Base-by-base conservation (phyloP, 2,888 invertebrate genomes). In the Pachycephus smyrnensis region DNA sequence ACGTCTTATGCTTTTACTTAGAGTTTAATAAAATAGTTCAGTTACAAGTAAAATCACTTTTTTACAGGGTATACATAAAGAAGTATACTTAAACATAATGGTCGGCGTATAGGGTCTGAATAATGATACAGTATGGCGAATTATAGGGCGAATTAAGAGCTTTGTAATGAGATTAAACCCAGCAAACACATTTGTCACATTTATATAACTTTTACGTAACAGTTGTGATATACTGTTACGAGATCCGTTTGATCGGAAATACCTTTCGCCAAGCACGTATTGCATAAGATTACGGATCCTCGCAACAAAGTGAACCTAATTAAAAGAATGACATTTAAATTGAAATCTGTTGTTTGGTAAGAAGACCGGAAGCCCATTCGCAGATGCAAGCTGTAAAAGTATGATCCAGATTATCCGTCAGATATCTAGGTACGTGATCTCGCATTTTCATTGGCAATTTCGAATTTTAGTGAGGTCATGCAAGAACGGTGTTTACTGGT, bases 401-500 rank as follows among this genome's bases (percentile, higher is more conserved):
- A 55, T 9, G 55, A 9, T 9, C 55, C 55, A 23, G 55, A 55
- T 55, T 55, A 55, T 55, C 55, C 2, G 55, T 55, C 55, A 23
- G 2, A 55, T 23, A 23, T 55, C 23, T 4, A 23, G 32, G 36
- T 31, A 80, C 74, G 80, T 75, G 84, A 75, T 68, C 73, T 11
- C 31, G 77, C 79, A 80, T 79, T n/a, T n/a, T 71, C 76, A 80
- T 82, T 76, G 80, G 82, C 80, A 78, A 82, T 85, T 82, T 78
- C 80, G 80, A 84, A 82, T 80, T 85, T 85, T 82, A 81, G 73
- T 77, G 37, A 76, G 68, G 76, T 33, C 77, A 77, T 79, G 75
- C 73, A 40, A 75, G 55, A 30, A 35, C 40, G 76, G 80, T 78
- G 80, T 85, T 83, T 84, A 82, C 77, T 73, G 77, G 73, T 36